A percentile compares a stretch with the other conserved stretches of the same genome.
These are phyloP conservation scores for Antigone vipio DNA, from an alignment of 2,113 vertebrate genomes.

Conservation along the genomic window DNA sequence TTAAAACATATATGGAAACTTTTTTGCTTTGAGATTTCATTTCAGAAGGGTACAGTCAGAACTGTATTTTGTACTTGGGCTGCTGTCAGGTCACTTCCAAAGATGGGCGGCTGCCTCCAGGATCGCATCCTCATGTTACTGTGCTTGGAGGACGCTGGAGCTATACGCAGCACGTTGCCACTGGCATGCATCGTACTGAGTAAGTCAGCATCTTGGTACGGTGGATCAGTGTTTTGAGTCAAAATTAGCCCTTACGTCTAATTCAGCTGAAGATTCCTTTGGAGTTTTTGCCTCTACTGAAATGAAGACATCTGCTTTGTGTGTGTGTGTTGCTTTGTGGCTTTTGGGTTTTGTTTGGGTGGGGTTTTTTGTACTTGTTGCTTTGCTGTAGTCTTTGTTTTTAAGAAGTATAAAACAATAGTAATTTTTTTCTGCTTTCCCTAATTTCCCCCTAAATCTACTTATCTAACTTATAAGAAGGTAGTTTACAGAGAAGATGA, in stretches of 20 bases:
- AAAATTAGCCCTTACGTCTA: background rate
- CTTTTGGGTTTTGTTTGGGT: fast-evolving
- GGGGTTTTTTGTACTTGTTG: background rate
- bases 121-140: background rate
- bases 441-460: background rate
- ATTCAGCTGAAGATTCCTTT: background rate
- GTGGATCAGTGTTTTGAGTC: background rate
- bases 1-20: background rate
- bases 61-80: background rate
- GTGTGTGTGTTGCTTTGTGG: background rate
- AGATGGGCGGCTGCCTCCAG: background rate
- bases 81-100: background rate
- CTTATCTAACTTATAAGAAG: background rate
- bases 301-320: background rate
- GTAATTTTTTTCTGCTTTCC: background rate
- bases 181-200: fast-evolving
- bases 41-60: background rate
- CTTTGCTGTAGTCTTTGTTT: background rate
- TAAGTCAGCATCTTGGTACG: background rate
- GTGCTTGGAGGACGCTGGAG: background rate
- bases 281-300: background rate
- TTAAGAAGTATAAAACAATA: background rate
- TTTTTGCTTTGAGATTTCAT: background rate
- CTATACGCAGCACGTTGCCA: background rate
- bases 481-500: background rate